These are phyloP conservation scores for Falco columbarius DNA, from an alignment of 2,797 vertebrate genomes.

Conservation along the genomic window DNA sequence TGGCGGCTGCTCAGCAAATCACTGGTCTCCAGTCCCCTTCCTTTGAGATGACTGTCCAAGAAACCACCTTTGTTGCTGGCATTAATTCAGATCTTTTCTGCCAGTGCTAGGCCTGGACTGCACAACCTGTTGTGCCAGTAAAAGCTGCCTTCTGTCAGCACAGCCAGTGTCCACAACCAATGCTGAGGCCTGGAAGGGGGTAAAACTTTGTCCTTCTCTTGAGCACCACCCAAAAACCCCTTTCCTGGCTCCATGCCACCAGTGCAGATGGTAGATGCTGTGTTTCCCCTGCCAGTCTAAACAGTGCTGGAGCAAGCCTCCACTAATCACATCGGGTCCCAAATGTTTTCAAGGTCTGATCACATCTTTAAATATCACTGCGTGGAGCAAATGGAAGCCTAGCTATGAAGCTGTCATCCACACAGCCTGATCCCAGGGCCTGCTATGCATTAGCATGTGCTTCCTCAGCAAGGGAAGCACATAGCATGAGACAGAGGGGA, in stretches of 20 bases:
- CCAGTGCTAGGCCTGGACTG: neutral
- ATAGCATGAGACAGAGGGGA: neutral
- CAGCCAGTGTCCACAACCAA: neutral
- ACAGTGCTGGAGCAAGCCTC: neutral
- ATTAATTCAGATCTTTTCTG: neutral
- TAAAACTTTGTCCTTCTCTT: neutral
- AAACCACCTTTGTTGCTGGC: neutral
- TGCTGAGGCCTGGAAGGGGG: neutral
- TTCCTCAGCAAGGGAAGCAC: neutral
- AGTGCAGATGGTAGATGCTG: neutral
- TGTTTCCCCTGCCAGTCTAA: neutral
- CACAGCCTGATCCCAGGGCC: neutral
- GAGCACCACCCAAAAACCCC: neutral
- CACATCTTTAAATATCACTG: neutral
- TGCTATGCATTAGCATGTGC: neutral
- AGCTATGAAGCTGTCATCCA: neutral
- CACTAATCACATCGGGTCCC: neutral
- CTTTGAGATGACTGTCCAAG: conserved; percentile 6
- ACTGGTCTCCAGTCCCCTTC: neutral
- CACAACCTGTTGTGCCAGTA: neutral
- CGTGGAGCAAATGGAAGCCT: neutral
- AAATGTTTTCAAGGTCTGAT: neutral
- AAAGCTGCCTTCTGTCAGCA: conserved; percentile 40
- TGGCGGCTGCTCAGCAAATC: neutral
- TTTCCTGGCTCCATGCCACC: neutral